Evolutionary conservation across 2,113 vertebrate genomes (phyloP), one percentile per base, ranked within the genome.

Genomic region (Eleginops maclovinus): DNA sequence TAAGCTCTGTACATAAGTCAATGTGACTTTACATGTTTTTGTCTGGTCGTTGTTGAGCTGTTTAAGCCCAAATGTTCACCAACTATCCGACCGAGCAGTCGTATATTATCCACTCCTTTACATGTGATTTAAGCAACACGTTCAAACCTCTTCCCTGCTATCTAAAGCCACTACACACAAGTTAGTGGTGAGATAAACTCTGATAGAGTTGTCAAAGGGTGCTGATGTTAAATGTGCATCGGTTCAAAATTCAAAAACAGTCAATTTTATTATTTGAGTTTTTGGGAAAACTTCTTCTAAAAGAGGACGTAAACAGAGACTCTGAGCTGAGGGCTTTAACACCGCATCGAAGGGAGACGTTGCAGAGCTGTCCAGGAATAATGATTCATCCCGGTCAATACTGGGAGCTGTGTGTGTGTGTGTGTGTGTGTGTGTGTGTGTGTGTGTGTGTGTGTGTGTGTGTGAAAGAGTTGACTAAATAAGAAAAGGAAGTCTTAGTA

Each of bases 241-340:
- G 2, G 59, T 76, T 81, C 74, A 86, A 65, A 81, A 61, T 77
- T 75, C 44, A 77, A 51, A 77, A 51, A 62, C 49, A 63, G 75
- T 66, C 61, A 14, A 46, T 83, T 81, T 76, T 3, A 10, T 31
- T 81, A 63, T 71, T 8, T 4, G 51, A 36, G 36, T 36, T 54
- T 61, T 66, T 22, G 61, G 59, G 66, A 79, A 54, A n/a, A n/a
- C n/a, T 70, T 53, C 59, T 70, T 76, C 26, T 59, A 73, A 72
- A 79, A 66, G 72, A 55, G 61, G 69, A 77, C 1, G 53, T 58
- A 49, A 62, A 68, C 61, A 31, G 55, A 66, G 78, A 72, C 69
- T 79, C 22, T 61, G 69, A 83, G 73, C 68, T 55, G 63, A 11
- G 4, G 54, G 74, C 66, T 84, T 84, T 84, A 73, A 81, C 71